A percentile compares a stretch with the other conserved stretches of the same genome.
Evolutionary conservation across 2,888 invertebrate genomes (phyloP).

Genomic region (Timema podura): DNA sequence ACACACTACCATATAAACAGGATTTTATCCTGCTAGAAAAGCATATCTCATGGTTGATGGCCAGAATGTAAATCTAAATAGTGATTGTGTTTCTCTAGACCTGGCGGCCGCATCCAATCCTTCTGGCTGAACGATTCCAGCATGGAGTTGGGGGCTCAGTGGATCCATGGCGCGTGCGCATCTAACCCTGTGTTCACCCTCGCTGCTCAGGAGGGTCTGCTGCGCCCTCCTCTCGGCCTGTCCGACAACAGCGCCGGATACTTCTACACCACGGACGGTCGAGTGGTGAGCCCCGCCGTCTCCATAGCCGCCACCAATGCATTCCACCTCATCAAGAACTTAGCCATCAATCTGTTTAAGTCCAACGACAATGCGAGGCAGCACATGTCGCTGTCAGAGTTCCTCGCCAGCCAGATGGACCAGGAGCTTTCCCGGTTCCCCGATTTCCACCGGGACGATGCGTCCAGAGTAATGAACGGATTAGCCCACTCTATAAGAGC

Average conservation of each 20-base stretch:
- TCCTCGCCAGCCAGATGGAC: constrained; percentile 21
- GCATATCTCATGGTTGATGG: too few species aligned
- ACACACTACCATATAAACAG: background rate
- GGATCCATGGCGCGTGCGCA: constrained; percentile 66
- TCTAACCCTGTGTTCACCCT: constrained; percentile 67
- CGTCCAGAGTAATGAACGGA: constrained; percentile 64
- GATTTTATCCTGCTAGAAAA: background rate
- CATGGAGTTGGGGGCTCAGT: constrained; percentile 73
- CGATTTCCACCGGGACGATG: constrained; percentile 50
- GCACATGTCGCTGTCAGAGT: constrained; percentile 19
- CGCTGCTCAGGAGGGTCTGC: constrained; percentile 63
- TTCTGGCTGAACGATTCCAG: constrained; percentile 72
- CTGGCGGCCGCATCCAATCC: constrained; percentile 73
- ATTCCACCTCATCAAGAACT: constrained; percentile 63
- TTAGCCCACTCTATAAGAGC: constrained; percentile 59
- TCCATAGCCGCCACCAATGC: constrained; percentile 62
- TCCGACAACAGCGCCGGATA: constrained; percentile 55
- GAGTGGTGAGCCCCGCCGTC: constrained; percentile 60
- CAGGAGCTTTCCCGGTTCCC: constrained; percentile 25
- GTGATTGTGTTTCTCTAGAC: constrained; percentile 46
- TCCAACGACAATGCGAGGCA: constrained; percentile 47
- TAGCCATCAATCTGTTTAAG: constrained; percentile 53
- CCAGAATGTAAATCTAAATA: constrained; percentile 1
- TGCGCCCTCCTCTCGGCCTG: constrained; percentile 55
- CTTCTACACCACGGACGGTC: constrained; percentile 66